Evolutionary conservation across 37 sponge, comb jelly and placozoan genomes (phyloP).

Genomic region (Bolinopsis microptera): DNA sequence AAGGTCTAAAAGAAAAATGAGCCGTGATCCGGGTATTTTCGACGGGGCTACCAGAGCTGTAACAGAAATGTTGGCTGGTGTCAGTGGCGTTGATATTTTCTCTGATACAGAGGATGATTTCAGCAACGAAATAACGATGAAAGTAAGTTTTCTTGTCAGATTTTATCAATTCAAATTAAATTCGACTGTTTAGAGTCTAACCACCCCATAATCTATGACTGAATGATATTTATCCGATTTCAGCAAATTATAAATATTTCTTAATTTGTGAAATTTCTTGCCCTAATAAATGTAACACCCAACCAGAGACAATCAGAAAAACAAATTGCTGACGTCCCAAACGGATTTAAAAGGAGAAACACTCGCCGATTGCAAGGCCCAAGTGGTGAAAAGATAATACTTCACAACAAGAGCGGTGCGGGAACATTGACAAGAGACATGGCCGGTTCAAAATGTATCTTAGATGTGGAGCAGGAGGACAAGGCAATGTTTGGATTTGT

Average conservation of each 20-base stretch:
- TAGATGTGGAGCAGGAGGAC: neutral
- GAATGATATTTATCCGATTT: too few relatives aligned
- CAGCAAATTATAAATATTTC: too few relatives aligned
- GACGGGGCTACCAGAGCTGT: neutral
- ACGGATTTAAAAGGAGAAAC: slow-evolving; percentile 13
- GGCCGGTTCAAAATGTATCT: neutral
- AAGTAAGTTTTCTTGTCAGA: too few relatives aligned
- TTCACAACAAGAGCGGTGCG: neutral
- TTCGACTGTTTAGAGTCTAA: too few relatives aligned
- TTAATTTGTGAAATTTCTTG: too few relatives aligned
- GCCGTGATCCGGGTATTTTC: neutral
- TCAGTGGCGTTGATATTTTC: neutral
- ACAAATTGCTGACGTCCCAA: neutral
- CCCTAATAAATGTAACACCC: too few relatives aligned
- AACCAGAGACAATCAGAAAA: neutral
- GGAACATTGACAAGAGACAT: neutral
- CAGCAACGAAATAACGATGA: neutral
- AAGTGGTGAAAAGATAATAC: neutral
- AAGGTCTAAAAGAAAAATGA: slow-evolving; percentile 17
- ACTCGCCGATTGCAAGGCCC: slow-evolving; percentile 19
- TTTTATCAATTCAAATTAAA: too few relatives aligned
- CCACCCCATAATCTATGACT: too few relatives aligned
- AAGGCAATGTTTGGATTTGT: neutral
- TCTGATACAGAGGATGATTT: slow-evolving; percentile 5
- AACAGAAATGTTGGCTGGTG: neutral